These are phyloP conservation scores for Serrognathus titanus DNA, from an alignment of 2,888 invertebrate species.

Conservation along the genomic window DNA sequence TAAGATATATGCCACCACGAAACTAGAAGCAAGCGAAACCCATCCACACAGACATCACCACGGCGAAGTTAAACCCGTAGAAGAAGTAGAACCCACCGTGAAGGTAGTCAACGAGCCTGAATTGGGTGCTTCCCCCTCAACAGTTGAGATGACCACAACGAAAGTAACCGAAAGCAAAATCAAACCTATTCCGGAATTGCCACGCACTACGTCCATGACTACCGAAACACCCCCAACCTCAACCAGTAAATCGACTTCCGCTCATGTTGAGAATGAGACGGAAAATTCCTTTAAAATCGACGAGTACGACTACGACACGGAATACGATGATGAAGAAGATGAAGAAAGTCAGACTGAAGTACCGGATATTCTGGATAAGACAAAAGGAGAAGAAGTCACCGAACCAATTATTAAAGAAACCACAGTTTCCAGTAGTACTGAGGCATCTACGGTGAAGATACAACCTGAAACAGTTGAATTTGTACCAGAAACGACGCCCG, in stretches of 20 bases:
- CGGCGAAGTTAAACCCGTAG: conserved; percentile 40
- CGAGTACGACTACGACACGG: conserved; percentile 50
- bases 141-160: conserved; percentile 3
- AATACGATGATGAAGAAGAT: conserved; percentile 46
- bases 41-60: conserved; percentile 52
- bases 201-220: conserved; percentile 20
- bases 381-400: conserved; percentile 2
- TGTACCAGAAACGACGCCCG: conserved; percentile 17
- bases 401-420: conserved; percentile 6
- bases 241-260: neutral
- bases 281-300: conserved; percentile 11
- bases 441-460: conserved; percentile 15
- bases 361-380: conserved; percentile 24
- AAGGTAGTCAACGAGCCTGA: conserved; percentile 5
- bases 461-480: conserved; percentile 29
- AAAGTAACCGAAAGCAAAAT: conserved; percentile 10
- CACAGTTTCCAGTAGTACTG: conserved; percentile 1
- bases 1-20: conserved; percentile 19
- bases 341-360: conserved; percentile 45
- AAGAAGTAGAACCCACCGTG: conserved; percentile 14
- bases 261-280: conserved; percentile 9
- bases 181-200: neutral
- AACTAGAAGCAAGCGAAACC: conserved; percentile 24
- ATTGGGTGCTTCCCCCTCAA: neutral
- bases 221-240: conserved; percentile 8